These are phyloP conservation scores for Crocidura indochinensis DNA, from an alignment of 2,797 vertebrate genomes.

Conservation along the genomic window DNA sequence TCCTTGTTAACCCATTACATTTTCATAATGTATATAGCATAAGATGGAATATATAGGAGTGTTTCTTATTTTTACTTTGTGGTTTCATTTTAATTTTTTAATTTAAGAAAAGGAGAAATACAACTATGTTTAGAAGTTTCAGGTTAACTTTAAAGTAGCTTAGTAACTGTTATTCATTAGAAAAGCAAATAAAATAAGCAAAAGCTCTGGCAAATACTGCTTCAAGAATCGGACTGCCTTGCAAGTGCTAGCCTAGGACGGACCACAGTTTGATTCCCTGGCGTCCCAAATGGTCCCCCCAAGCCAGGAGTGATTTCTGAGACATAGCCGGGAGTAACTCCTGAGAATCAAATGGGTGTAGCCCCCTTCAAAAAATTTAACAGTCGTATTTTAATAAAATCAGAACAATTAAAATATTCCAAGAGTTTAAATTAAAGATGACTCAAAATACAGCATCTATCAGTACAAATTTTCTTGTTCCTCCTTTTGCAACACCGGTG, in stretches of 20 bases:
- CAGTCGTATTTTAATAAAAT: constrained; percentile 37
- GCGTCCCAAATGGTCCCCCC: too few relatives aligned
- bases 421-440: constrained; percentile 18
- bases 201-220: too few relatives aligned
- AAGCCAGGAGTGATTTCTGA: too few relatives aligned
- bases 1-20: not conserved
- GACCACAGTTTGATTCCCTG: too few relatives aligned
- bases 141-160: constrained; percentile 46
- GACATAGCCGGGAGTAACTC: too few relatives aligned
- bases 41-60: constrained; percentile 19
- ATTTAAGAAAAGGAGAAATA: constrained; percentile 28
- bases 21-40: constrained; percentile 1
- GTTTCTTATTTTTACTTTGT: constrained; percentile 41
- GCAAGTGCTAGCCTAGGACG: too few relatives aligned
- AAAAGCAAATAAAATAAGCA: not conserved
- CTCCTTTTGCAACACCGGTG: constrained; percentile 52
- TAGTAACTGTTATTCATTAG: not conserved
- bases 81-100: not conserved
- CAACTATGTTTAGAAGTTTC: constrained; percentile 14
- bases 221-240: too few relatives aligned
- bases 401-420: constrained; percentile 30
- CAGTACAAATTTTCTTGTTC: constrained; percentile 28
- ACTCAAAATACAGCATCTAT: not conserved
- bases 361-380: too few relatives aligned
- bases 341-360: too few relatives aligned